A percentile compares a stretch with the other conserved stretches of the same genome.
Conservation (phyloP, 2,113 vertebrate species). For the Apteryx mantelli region DNA sequence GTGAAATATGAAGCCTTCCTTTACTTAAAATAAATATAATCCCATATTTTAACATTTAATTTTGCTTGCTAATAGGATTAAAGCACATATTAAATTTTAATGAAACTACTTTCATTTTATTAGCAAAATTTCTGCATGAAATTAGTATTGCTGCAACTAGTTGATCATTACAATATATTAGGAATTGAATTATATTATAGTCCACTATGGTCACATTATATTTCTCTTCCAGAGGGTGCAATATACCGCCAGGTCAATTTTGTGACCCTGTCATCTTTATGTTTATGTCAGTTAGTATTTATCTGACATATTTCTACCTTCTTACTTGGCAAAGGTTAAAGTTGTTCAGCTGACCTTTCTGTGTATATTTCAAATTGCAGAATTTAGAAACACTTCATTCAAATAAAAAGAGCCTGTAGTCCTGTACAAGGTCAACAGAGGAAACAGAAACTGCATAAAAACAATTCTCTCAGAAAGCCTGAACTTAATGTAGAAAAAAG, state of each 20-base stretch:
- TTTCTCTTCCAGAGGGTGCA: neutral
- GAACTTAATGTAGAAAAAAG: neutral
- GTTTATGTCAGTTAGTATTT: constrained; percentile 5
- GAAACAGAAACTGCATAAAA: neutral
- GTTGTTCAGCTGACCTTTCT: neutral
- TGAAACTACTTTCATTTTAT: neutral
- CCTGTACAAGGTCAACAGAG: neutral
- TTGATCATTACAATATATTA: neutral
- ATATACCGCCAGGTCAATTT: neutral
- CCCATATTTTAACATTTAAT: neutral
- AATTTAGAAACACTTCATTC: neutral
- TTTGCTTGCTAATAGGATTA: neutral
- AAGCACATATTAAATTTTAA: neutral
- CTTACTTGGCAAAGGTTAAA: neutral
- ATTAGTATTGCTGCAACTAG: neutral
- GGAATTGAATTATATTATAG: neutral
- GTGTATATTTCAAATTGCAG: neutral
- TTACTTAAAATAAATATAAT: neutral
- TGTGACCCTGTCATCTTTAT: neutral
- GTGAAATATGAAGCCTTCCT: neutral
- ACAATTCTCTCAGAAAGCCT: neutral
- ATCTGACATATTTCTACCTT: neutral
- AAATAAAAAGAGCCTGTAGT: neutral
- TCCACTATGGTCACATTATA: neutral
- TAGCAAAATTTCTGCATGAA: neutral